These are phyloP conservation scores for Iphiclides podalirius DNA, from an alignment of 2,888 invertebrate species.

Conservation along the genomic window DNA sequence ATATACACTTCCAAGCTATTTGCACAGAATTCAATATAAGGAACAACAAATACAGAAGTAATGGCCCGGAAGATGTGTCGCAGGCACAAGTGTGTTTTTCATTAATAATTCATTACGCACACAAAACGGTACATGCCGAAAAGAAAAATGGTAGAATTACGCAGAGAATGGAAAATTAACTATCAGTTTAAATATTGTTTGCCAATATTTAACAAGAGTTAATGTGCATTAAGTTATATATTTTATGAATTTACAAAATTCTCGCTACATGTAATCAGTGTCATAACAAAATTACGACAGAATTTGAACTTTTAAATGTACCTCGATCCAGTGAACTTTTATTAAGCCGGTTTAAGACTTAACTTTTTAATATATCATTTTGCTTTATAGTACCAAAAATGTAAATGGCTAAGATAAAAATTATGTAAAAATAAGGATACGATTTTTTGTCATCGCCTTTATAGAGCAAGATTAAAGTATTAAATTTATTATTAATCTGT, in stretches of 20 bases:
- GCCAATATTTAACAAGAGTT: too few relatives aligned
- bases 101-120: neutral
- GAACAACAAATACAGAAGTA: neutral
- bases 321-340: constrained; percentile 19
- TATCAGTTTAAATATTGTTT: too few relatives aligned
- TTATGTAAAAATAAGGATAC: too few relatives aligned
- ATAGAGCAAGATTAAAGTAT: too few relatives aligned
- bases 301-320: constrained; percentile 20
- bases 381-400: neutral
- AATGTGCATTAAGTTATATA: too few relatives aligned
- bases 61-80: neutral
- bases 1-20: too few relatives aligned
- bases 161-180: too few relatives aligned
- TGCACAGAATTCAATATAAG: neutral
- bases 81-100: neutral
- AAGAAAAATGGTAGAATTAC: too few relatives aligned
- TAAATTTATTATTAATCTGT: too few relatives aligned
- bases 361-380: constrained; percentile 1
- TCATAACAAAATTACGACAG: constrained; percentile 9
- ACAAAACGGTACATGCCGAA: neutral
- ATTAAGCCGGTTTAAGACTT: constrained; percentile 18
- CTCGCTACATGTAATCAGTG: too few relatives aligned
- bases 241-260: too few relatives aligned
- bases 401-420: neutral
- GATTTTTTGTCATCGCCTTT: too few relatives aligned